Conservation (phyloP, 2,888 invertebrate genomes). For the Cephus runcator region DNA sequence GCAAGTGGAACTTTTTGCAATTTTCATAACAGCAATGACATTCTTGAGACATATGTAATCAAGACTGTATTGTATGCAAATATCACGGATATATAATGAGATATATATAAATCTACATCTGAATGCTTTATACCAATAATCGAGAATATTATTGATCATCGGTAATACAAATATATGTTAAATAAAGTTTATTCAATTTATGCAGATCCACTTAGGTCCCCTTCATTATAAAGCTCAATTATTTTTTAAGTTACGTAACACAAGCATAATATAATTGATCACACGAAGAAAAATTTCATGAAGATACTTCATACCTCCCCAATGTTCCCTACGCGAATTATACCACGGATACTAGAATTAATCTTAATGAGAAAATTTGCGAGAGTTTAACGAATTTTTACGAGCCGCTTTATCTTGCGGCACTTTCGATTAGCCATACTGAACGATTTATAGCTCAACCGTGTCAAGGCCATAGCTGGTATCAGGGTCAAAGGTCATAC, state of each 20-base stretch:
- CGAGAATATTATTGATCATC: neutral
- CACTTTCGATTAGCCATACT: neutral
- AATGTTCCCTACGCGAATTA: neutral
- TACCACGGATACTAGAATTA: neutral
- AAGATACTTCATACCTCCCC: neutral
- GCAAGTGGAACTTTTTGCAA: neutral
- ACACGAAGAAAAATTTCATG: neutral
- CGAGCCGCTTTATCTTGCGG: neutral
- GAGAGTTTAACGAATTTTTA: neutral
- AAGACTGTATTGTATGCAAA: neutral
- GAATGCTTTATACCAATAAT: neutral
- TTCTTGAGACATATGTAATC: neutral
- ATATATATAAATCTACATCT: neutral
- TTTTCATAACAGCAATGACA: neutral
- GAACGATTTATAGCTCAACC: neutral
- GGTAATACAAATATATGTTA: neutral
- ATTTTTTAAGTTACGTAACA: neutral
- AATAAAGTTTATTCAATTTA: neutral
- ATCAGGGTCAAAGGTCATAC: neutral
- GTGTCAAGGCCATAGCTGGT: neutral
- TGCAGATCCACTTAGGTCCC: neutral
- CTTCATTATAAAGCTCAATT: neutral
- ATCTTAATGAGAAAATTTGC: neutral
- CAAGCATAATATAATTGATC: neutral
- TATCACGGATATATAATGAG: neutral